A percentile compares a stretch with the other conserved stretches of the same genome.
These are phyloP conservation scores for Unio pictorum DNA, from an alignment of 2,888 invertebrate genomes.

Conservation along the genomic window DNA sequence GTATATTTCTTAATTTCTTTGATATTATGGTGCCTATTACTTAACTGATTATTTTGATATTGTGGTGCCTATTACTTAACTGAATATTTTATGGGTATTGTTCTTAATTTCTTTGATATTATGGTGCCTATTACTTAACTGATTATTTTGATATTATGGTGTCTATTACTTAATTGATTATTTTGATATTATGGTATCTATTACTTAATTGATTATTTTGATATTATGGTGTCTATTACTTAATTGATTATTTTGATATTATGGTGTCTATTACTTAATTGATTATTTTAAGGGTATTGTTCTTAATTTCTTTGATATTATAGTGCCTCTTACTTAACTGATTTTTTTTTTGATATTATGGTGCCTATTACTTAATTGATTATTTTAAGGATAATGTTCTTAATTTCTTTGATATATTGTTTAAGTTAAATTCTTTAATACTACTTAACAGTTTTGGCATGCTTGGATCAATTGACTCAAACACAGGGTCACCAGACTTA, in stretches of 20 bases:
- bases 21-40: background rate
- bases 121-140: no score
- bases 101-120: no score
- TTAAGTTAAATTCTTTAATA: background rate
- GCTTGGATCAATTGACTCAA: slow-evolving; percentile 77
- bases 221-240: background rate
- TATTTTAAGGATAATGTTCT: background rate
- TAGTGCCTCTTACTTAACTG: background rate
- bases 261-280: no score
- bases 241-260: no score
- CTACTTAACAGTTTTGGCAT: slow-evolving; percentile 75
- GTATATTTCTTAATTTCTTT: background rate
- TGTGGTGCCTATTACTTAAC: no score
- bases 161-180: background rate
- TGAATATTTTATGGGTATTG: no score
- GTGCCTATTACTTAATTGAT: background rate
- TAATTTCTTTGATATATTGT: background rate
- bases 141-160: no score
- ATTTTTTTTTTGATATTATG: background rate
- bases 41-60: background rate
- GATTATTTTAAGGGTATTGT: no score
- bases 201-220: background rate
- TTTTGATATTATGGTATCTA: background rate
- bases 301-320: background rate
- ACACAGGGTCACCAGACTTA: slow-evolving; percentile 73